A percentile compares a stretch with the other conserved stretches of the same genome.
phyloP scores from a whole-genome alignment of 2,113 vertebrate genomes.

The Reinhardtius hippoglossoides region DNA sequence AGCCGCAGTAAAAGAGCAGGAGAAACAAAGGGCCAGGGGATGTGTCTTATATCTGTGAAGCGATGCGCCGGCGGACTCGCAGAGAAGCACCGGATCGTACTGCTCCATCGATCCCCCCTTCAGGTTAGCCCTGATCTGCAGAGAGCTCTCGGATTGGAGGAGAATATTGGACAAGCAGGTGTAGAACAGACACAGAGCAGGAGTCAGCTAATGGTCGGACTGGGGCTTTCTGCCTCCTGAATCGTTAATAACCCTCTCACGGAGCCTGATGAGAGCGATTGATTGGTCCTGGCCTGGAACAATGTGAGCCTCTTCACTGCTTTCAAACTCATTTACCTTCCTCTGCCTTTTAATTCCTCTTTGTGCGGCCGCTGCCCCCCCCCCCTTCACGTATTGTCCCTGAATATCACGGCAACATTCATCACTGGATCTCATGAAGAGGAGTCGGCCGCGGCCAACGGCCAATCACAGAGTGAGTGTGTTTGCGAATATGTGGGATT shows the following conservation, averaged over 20 bases:
- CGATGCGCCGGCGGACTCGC: not conserved
- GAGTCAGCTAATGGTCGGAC: constrained; percentile 62
- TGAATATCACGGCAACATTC: constrained; percentile 55
- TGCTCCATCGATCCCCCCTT: constrained; percentile 28
- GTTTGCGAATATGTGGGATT: constrained; percentile 6
- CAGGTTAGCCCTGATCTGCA: not conserved
- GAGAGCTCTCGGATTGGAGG: constrained; percentile 5
- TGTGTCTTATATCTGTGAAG: not conserved
- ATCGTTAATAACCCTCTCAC: constrained; percentile 73
- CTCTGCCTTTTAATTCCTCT: constrained; percentile 51
- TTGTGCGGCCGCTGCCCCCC: constrained; percentile 50
- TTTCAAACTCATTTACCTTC: constrained; percentile 69
- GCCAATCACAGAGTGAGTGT: not conserved
- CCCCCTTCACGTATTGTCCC: constrained; percentile 50
- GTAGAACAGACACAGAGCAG: constrained; percentile 15
- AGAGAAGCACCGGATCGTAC: constrained; percentile 6
- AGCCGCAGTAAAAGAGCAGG: not conserved
- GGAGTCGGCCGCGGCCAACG: constrained; percentile 19
- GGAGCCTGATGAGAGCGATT: constrained; percentile 68
- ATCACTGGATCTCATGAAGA: constrained; percentile 27
- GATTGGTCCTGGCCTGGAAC: constrained; percentile 64
- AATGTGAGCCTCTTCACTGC: constrained; percentile 58
- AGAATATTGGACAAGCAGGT: constrained; percentile 6
- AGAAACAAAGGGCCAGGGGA: not conserved
- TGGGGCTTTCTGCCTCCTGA: constrained; percentile 61